Evolutionary conservation across 2,888 invertebrate species (phyloP), one percentile per base, ranked within the genome.

Genomic region (Acleris sparsana): DNA sequence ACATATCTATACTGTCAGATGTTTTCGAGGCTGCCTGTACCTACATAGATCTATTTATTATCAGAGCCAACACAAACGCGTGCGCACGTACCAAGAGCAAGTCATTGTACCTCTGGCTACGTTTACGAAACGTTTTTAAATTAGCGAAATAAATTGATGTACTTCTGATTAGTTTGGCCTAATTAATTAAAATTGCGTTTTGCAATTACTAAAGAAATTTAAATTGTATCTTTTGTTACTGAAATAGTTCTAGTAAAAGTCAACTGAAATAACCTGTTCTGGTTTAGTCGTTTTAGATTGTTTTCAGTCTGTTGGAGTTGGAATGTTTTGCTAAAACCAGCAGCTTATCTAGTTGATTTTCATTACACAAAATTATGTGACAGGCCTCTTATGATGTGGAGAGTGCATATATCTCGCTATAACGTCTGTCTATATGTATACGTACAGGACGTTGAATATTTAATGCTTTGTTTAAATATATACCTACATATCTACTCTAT

Each of bases 121-220:
- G 33, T 61, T 61, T 65, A 49, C 65, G 65, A 61, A 65, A 61
- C 22, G 11, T 46, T 60, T 61, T 65, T 61, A 22, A 56, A 56
- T 52, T 44, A 46, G 44, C 43, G 25, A 55, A 65, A 39, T 39
- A 39, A 49, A 44, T 25, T 16, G 53, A 53, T 18, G 52, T 55
- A 55, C 43, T 43, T 48, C 43, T 65, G 55, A 65, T 65, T 65
- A 65, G 44, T 46, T 60, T 46, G 33, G 55, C 44, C 46, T 60
- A 55, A 51, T 44, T 43, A 46, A n/a, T 3, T 49, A 39, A n/a
- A 57, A 20, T 61, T 51, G 43, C 1, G 20, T 64, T 55, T 60
- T 39, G 53, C 6, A 53, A 53, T 18, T 17, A n/a, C 6, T 16
- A 46, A 17, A 17, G 46, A 6, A 46, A 46, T 46, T 46, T n/a